A percentile compares a stretch with the other conserved stretches of the same genome.
These are phyloP conservation scores for Heteromurus nitidus DNA, from an alignment of 2,888 invertebrate species.

Conservation along the genomic window DNA sequence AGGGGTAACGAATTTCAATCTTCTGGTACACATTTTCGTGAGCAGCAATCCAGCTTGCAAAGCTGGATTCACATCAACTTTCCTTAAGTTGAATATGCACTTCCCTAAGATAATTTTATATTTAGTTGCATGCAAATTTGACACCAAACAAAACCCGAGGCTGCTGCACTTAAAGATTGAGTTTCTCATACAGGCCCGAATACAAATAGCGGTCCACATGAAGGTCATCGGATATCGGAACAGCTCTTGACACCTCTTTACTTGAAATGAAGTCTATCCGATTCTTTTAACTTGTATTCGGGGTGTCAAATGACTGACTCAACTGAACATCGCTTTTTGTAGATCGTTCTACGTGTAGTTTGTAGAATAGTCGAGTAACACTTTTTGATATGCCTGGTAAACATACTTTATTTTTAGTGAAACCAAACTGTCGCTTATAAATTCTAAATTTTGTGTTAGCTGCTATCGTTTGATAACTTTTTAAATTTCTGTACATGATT, in stretches of 20 bases:
- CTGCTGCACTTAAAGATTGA: not conserved
- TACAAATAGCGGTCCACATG: not conserved
- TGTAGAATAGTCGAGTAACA: not conserved
- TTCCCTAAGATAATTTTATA: conserved; percentile 25
- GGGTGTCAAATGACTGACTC: not conserved
- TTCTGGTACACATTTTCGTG: not conserved
- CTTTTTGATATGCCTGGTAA: conserved; percentile 4
- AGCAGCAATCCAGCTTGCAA: not conserved
- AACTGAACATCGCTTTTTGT: not conserved
- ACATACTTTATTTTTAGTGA: not conserved
- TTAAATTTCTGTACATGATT: too few species aligned
- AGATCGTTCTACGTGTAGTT: conserved; percentile 18
- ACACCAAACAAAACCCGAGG: not conserved
- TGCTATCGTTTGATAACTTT: too few species aligned
- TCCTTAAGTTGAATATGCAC: conserved; percentile 17
- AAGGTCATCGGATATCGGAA: conserved; percentile 20
- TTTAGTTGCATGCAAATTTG: not conserved
- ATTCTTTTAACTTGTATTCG: not conserved
- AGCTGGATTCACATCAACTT: not conserved
- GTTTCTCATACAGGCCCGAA: not conserved
- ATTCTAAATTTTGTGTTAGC: conserved; percentile 18
- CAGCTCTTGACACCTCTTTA: not conserved
- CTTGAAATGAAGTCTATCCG: conserved; percentile 1
- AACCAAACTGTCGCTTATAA: not conserved
- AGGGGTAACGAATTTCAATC: conserved; percentile 4